Base-by-base conservation (phyloP, 2,888 invertebrate species). In the Caenorhabditis zanzibari region DNA sequence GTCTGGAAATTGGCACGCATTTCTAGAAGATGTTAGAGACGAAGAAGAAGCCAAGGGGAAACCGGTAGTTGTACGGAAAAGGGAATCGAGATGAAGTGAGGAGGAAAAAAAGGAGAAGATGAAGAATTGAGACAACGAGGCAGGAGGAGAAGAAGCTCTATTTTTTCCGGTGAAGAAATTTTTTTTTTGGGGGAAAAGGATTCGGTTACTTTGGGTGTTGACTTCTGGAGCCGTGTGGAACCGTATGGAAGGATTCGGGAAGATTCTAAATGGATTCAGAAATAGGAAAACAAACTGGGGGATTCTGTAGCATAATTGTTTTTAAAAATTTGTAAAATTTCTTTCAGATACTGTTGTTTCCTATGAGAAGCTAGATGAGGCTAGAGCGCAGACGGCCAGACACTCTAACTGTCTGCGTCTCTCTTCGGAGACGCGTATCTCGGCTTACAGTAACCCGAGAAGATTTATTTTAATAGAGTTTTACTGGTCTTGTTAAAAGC, bases 21-120 rank as follows among this genome's bases (percentile, higher is more conserved):
- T 59, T 49, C 44, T 47, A 41, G 56, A 75, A 63, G 14, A 63
- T 47, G 32, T 6, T 24, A 52, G 26, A 52, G 28, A 44, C 9
- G 47, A 35, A 66, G 49, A 75, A 28, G 59, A 56, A 56, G 47
- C 35, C 12, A 52, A 22, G 35, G 35, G 47, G 44, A 56, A 41
- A 56, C 47, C 56, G 49, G 68, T 68, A 54, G 68, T 68, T 35
- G 66, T 66, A 66, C 66, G 66, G 66, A 74, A 61, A 63, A 35
- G 52, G 54, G 41, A 74, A 74, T 32, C 49, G 44, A 63, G 63
- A 63, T 52, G 56, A 58, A 66, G 49, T 58, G 56, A 58, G 38
- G 64, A 35, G 41, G 35, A 52, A 52, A 58, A 35, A 47, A 32
- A 4, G 38, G 19, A n/a, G 38, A 38, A 41, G 38, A 49, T 7